Evolutionary conservation across 2,888 invertebrate species (phyloP).

Genomic region (Zygogramma bicolorata): DNA sequence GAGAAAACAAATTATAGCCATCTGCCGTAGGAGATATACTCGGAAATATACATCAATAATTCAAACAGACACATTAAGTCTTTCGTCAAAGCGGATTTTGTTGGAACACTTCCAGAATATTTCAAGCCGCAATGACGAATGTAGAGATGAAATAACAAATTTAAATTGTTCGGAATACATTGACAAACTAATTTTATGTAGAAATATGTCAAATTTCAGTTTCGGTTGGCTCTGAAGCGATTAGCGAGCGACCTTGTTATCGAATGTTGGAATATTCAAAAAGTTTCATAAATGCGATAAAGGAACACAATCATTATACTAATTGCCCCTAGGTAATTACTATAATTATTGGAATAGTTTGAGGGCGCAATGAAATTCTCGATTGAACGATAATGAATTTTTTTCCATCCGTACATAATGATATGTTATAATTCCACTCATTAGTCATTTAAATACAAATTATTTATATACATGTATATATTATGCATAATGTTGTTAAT

Average conservation of each 20-base stretch:
- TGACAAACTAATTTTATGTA: too few species aligned
- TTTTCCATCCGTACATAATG: constrained; percentile 18
- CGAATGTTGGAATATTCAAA: not conserved
- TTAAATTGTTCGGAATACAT: not conserved
- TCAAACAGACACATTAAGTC: constrained; percentile 25
- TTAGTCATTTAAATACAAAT: constrained; percentile 30
- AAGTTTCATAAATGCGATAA: not conserved
- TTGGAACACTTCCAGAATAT: constrained; percentile 25
- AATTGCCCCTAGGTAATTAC: constrained; percentile 2
- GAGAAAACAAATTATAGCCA: constrained; percentile 17
- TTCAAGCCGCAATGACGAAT: not conserved
- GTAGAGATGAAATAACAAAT: not conserved
- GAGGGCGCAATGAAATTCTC: constrained; percentile 15
- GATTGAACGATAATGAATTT: constrained; percentile 21
- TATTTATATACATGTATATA: constrained; percentile 20
- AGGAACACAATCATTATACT: not conserved
- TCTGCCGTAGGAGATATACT: constrained; percentile 3
- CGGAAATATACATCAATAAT: constrained; percentile 32
- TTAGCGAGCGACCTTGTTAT: not conserved
- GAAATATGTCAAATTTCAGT: not conserved
- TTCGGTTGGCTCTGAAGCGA: not conserved
- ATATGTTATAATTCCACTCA: constrained; percentile 27
- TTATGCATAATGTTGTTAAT: not conserved
- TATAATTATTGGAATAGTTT: constrained; percentile 29
- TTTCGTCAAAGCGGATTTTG: constrained; percentile 18